Conservation (phyloP, 2,888 invertebrate genomes). For the Hoplodrina blanda region DNA sequence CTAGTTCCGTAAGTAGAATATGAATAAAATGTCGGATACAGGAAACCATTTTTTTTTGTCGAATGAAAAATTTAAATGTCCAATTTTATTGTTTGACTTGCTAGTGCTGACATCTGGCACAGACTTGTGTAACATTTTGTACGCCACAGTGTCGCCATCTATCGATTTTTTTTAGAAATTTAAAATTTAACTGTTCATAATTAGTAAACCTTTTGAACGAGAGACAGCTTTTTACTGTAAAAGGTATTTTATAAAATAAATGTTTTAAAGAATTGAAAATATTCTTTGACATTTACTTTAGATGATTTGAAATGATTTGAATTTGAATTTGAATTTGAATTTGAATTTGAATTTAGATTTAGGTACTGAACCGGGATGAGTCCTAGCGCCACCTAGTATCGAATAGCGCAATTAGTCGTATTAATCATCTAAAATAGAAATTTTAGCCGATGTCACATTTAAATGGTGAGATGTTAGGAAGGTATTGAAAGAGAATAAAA, state of each 20-base stretch:
- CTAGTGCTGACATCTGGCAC: constrained; percentile 44
- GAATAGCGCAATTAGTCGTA: constrained; percentile 44
- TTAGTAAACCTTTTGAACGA: background rate
- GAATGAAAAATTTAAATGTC: background rate
- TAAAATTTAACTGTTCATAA: no score
- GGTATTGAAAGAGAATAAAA: no score
- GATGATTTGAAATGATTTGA: no score
- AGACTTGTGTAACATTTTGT: background rate
- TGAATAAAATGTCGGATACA: background rate
- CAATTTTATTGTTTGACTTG: background rate
- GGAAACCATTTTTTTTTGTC: background rate
- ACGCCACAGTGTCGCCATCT: constrained; percentile 27
- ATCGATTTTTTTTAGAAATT: background rate
- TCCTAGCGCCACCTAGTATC: constrained; percentile 55
- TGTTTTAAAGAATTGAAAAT: background rate
- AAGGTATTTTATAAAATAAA: background rate
- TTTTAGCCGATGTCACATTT: background rate
- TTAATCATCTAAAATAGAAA: background rate
- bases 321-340: no score
- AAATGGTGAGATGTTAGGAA: no score
- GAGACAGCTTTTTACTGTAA: background rate
- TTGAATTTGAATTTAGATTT: no score
- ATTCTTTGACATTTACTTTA: background rate
- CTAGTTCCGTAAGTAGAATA: constrained; percentile 46
- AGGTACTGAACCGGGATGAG: background rate